Conservation (phyloP, 1,140 invertebrate species). For the Brachionus koreanus region DNA sequence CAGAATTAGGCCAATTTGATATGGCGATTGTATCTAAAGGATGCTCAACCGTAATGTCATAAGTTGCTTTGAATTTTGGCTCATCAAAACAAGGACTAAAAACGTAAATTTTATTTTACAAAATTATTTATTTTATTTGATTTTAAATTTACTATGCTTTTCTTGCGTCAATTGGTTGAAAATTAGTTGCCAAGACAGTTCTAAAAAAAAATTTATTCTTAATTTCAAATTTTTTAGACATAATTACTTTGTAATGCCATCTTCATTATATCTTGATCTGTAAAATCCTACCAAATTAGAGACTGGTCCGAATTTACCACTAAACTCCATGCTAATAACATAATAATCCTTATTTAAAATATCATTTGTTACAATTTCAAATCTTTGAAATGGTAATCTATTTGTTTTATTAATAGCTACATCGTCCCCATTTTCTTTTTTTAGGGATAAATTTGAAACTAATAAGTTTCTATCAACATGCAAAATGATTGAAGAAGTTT, state of each 20-base stretch:
- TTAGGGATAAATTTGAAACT: neutral
- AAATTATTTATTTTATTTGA: neutral
- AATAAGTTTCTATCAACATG: neutral
- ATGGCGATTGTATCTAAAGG: conserved; percentile 17
- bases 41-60: conserved; percentile 62
- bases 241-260: conserved; percentile 25
- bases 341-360: neutral
- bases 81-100: conserved; percentile 44
- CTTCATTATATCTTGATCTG: conserved; percentile 14
- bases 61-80: conserved; percentile 59
- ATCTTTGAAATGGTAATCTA: conserved; percentile 25
- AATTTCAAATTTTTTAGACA: neutral
- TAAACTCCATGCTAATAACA: neutral
- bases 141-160: conserved; percentile 13
- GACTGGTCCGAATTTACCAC: neutral
- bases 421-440: neutral
- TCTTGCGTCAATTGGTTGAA: conserved; percentile 27
- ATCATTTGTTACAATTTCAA: neutral
- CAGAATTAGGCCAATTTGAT: conserved; percentile 2
- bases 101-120: neutral
- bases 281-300: conserved; percentile 34
- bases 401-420: neutral
- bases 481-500: neutral
- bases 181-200: conserved; percentile 31
- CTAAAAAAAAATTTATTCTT: neutral